These are phyloP conservation scores for Brachyalestes nurse DNA, from an alignment of 2,797 vertebrate species.

Conservation along the genomic window DNA sequence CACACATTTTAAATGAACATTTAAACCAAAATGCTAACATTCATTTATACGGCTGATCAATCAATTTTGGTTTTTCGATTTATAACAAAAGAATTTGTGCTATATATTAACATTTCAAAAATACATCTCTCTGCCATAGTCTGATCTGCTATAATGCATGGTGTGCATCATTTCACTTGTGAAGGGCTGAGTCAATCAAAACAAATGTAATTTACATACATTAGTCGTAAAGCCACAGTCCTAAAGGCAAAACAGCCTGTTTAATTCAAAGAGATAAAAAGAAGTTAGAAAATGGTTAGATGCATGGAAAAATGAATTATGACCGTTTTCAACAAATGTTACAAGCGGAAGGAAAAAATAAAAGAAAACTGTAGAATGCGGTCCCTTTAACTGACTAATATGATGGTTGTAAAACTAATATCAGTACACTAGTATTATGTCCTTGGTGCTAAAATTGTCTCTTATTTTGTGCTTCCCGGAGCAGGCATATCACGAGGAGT, in stretches of 20 bases:
- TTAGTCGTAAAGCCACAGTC: no score
- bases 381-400: background rate
- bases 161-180: no score
- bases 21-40: background rate
- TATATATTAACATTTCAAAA: no score
- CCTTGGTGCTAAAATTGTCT: constrained; percentile 70
- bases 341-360: no score
- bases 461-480: constrained; percentile 59
- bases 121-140: no score
- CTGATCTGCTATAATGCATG: no score
- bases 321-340: no score
- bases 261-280: background rate
- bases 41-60: background rate
- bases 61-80: background rate
- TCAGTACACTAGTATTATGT: background rate
- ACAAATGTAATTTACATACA: background rate
- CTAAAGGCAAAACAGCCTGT: background rate
- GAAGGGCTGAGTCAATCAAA: no score
- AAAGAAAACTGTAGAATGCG: no score
- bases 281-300: no score
- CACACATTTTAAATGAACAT: background rate
- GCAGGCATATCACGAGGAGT: constrained; percentile 95
- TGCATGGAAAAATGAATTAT: no score
- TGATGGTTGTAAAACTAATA: background rate
- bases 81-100: background rate